phyloP scores from a whole-genome alignment of 2,113 vertebrate genomes.

The Chascanopsetta lugubris region DNA sequence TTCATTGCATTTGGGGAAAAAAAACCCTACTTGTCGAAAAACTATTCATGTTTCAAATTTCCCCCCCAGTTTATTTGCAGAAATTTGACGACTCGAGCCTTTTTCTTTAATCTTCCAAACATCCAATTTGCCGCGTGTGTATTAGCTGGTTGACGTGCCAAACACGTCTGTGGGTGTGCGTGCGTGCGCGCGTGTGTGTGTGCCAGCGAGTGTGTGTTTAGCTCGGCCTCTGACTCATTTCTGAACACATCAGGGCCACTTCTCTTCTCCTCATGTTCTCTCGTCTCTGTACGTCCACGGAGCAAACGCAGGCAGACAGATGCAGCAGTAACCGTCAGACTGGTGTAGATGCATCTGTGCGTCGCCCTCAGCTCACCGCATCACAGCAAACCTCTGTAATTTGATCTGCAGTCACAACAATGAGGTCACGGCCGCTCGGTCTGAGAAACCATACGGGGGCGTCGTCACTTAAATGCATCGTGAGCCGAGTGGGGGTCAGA shows the following conservation, averaged over 20 bases:
- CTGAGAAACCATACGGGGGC: neutral
- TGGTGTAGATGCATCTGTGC: neutral
- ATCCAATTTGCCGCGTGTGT: neutral
- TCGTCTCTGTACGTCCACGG: neutral
- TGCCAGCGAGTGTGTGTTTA: neutral
- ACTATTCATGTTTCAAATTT: neutral
- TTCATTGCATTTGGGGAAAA: neutral
- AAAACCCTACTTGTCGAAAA: neutral
- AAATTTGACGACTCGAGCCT: neutral
- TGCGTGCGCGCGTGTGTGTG: neutral
- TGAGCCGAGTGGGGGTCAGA: neutral
- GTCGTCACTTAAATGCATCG: neutral
- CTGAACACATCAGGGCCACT: neutral
- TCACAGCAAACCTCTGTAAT: no score
- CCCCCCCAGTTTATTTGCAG: neutral
- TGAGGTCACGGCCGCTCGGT: no score
- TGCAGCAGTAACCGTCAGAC: no score
- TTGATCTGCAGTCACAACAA: no score
- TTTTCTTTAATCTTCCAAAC: neutral
- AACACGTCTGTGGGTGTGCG: neutral
- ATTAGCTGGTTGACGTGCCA: neutral
- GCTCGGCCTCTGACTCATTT: neutral
- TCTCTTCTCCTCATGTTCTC: neutral
- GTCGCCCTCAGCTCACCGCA: no score
- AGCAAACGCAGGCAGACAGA: neutral